These are phyloP conservation scores for Falco concolor DNA, from an alignment of 2,797 vertebrate genomes.

Conservation along the genomic window DNA sequence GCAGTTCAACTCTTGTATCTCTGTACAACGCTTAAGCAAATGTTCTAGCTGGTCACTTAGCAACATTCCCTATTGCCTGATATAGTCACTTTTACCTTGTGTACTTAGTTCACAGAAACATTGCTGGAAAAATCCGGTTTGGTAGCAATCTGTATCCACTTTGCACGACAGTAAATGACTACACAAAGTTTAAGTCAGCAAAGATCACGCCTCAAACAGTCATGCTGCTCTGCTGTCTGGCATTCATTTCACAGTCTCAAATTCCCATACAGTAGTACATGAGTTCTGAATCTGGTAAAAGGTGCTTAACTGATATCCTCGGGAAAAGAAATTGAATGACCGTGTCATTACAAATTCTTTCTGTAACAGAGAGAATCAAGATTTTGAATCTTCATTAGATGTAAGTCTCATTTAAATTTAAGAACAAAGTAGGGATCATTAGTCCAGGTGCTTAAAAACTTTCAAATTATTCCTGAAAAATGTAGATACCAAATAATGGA, in stretches of 20 bases:
- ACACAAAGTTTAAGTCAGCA: background rate
- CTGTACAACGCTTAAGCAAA: background rate
- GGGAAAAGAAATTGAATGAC: background rate
- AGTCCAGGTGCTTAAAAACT: background rate
- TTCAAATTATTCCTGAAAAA: background rate
- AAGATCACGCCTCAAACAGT: background rate
- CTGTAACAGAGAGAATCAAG: background rate
- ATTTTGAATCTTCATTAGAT: background rate
- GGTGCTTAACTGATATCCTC: background rate
- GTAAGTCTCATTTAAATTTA: background rate
- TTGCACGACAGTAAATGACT: background rate
- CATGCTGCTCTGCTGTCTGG: background rate
- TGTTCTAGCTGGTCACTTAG: background rate
- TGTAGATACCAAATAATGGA: background rate
- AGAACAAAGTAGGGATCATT: background rate
- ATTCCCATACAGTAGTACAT: background rate
- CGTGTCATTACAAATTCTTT: background rate
- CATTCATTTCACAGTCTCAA: constrained; percentile 7
- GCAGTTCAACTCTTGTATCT: background rate
- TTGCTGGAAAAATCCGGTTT: background rate
- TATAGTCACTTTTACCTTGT: background rate
- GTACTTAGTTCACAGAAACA: background rate
- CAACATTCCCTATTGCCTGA: background rate
- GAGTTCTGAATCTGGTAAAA: background rate
- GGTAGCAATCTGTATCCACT: background rate